Percentiles rank a stretch among this genome's conserved stretches.
Evolutionary conservation across 2,888 invertebrate genomes (phyloP).

Genomic region (Ormyrus rosae): DNA sequence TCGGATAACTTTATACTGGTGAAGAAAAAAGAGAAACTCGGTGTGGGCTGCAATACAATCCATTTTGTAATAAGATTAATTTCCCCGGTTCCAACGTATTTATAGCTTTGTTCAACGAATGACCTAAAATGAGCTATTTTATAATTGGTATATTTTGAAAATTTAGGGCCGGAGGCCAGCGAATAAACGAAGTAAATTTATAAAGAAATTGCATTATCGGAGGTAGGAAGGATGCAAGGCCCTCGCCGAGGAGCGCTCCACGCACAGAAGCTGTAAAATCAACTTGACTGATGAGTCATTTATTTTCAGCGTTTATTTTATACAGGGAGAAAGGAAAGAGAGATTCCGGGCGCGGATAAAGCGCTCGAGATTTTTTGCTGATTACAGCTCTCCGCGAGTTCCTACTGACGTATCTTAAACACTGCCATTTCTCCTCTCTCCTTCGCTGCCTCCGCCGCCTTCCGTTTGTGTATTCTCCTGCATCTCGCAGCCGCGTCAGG

Average conservation of each 20-base stretch:
- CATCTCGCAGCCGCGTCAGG: neutral
- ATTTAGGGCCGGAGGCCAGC: constrained; percentile 20
- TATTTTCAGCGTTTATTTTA: constrained; percentile 51
- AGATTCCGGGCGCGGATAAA: constrained; percentile 48
- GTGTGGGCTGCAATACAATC: constrained; percentile 22
- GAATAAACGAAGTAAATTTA: constrained; percentile 32
- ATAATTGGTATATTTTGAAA: constrained; percentile 3
- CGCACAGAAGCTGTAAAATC: constrained; percentile 43
- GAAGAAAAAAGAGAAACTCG: neutral
- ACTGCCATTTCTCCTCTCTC: constrained; percentile 22
- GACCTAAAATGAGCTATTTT: neutral
- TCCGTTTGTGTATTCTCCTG: constrained; percentile 11
- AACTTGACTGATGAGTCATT: constrained; percentile 51
- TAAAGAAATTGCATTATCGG: constrained; percentile 45
- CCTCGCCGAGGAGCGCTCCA: neutral
- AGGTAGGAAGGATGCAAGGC: neutral
- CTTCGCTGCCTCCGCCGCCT: neutral
- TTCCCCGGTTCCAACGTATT: constrained; percentile 16
- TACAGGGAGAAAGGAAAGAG: neutral
- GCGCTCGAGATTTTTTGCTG: constrained; percentile 48
- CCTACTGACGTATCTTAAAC: constrained; percentile 44
- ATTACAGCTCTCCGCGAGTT: constrained; percentile 38
- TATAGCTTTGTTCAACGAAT: constrained; percentile 37
- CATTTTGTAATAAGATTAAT: constrained; percentile 52
- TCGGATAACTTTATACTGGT: constrained; percentile 40